Base-by-base conservation (phyloP, 2,888 invertebrate species). In the Mimumesa dahlbomi region DNA sequence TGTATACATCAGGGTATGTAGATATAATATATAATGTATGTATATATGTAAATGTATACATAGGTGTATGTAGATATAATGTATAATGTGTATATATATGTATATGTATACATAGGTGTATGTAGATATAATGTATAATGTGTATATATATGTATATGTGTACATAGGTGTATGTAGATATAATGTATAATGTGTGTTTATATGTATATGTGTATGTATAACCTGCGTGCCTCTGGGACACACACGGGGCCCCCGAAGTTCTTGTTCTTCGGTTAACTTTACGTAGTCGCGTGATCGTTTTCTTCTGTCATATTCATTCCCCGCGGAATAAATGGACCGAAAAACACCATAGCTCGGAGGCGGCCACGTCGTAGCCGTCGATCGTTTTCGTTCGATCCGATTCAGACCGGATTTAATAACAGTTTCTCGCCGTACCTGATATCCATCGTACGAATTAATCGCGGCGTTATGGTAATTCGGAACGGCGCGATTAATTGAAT, bases 191-290 rank as follows among this genome's bases (percentile, higher is more conserved):
- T n/a, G n/a, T n/a, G n/a, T n/a, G n/a, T n/a, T n/a, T n/a, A n/a
- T n/a, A n/a, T n/a, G n/a, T n/a, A n/a, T n/a, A n/a, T n/a, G n/a
- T n/a, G n/a, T n/a, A n/a, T n/a, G n/a, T n/a, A n/a, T n/a, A n/a
- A n/a, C n/a, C 69, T 48, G 42, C 62, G 31, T 52, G 52, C 52
- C 34, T 49, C 36, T n/a, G n/a, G n/a, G n/a, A n/a, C n/a, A n/a
- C n/a, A n/a, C n/a, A 11, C 34, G 22, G 25, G 25, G n/a, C 25
- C 11, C 34, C 19, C 42, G 6, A 48, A 40, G 13, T 57, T 58
- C 64, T 57, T 61, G 21, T 42, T 48, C n/a, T n/a, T 52, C 58
- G 16, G 14, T 40, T 9, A 9, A 3, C 40, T 40, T 40, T 16
- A 16, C 11, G 6, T 11, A 14, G 16, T 40, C 40, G 40, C 40